phyloP scores from a whole-genome alignment of 2,888 invertebrate species.

The Bombyx huttoni region DNA sequence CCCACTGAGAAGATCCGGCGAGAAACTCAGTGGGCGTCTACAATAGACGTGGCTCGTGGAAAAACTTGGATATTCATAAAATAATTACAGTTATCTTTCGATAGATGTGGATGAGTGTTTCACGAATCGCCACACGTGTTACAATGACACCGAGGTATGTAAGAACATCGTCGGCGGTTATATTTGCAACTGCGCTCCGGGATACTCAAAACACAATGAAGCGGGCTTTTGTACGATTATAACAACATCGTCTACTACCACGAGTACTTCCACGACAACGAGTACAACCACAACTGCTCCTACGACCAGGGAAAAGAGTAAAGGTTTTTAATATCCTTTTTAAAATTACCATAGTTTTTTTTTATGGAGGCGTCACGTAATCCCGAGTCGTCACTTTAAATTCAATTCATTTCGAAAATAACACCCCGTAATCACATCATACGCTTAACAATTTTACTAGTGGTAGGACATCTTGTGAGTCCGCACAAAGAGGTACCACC shows the following conservation, averaged over 20 bases:
- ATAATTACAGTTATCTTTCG: background rate
- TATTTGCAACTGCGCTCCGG: conserved; percentile 83
- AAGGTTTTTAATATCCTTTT: conserved; percentile 2
- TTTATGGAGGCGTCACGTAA: too few relatives aligned
- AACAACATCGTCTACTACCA: conserved; percentile 26
- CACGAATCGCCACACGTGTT: conserved; percentile 72
- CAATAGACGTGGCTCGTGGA: too few relatives aligned
- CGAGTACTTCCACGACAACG: conserved; percentile 17
- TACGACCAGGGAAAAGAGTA: conserved; percentile 19
- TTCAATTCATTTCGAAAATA: too few relatives aligned
- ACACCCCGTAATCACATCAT: too few relatives aligned
- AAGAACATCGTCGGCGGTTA: conserved; percentile 91
- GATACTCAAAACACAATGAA: conserved; percentile 79
- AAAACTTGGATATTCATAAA: too few relatives aligned
- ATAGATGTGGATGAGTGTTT: conserved; percentile 85
- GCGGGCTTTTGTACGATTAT: conserved; percentile 38
- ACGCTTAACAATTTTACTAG: too few relatives aligned
- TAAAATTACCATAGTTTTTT: too few relatives aligned
- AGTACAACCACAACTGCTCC: conserved; percentile 11
- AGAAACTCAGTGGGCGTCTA: too few relatives aligned
- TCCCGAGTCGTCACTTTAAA: too few relatives aligned
- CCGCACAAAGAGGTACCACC: too few relatives aligned
- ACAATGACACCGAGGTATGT: conserved; percentile 75
- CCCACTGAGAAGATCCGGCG: too few relatives aligned
- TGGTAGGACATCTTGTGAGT: too few relatives aligned